phyloP scores from a whole-genome alignment of 30 jellyfish, hydroid and myxozoan species.

The Hydractinia echinata region DNA sequence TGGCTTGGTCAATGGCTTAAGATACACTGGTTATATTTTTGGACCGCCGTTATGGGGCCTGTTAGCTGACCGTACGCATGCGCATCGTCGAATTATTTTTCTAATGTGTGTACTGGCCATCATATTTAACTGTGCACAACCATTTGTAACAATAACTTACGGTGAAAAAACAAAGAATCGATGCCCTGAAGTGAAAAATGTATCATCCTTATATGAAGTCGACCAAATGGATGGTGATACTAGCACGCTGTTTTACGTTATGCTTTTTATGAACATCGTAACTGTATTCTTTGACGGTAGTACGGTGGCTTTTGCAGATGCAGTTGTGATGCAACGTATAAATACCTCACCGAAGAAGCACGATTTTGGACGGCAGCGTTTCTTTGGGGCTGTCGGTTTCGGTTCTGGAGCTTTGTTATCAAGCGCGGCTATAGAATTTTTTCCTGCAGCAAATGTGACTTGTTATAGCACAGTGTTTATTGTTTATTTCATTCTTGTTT shows the following conservation, averaged over 20 bases:
- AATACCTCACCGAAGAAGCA: conserved; percentile 3
- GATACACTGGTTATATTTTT: neutral
- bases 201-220: neutral
- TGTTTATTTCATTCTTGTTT: neutral
- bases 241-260: neutral
- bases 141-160: neutral
- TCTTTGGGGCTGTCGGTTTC: conserved; percentile 83
- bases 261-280: neutral
- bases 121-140: conserved; percentile 1
- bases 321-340: conserved; percentile 19
- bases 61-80: conserved; percentile 22
- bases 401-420: conserved; percentile 64
- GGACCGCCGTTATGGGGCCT: conserved; percentile 17
- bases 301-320: conserved; percentile 15
- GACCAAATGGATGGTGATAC: neutral
- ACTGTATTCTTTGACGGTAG: conserved; percentile 22
- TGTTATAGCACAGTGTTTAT: conserved; percentile 18
- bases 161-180: neutral
- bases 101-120: neutral
- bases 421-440: conserved; percentile 51
- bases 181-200: conserved; percentile 15
- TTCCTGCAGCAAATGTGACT: conserved; percentile 4
- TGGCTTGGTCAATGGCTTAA: conserved; percentile 7
- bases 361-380: conserved; percentile 35
- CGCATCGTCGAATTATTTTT: conserved; percentile 6